Conservation (phyloP, 2,888 invertebrate genomes). For the Tupiocoris notatus region DNA sequence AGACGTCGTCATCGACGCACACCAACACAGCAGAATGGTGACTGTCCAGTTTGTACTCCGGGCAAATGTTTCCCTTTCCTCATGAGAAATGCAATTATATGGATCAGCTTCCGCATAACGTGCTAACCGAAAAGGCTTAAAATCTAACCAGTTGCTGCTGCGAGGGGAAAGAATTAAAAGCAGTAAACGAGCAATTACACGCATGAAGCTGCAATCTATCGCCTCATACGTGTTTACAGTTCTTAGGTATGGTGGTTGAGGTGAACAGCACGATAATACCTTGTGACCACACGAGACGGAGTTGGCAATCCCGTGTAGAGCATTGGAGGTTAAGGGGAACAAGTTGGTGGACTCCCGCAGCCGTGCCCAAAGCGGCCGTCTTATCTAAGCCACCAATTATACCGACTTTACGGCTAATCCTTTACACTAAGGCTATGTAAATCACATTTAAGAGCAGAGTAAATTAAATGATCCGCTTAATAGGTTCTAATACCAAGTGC, state of each 20-base stretch:
- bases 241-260: background rate
- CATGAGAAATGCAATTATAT: too few species aligned
- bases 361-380: background rate
- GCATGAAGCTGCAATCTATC: too few species aligned
- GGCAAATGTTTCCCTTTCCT: too few species aligned
- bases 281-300: conserved; percentile 13
- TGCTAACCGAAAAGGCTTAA: too few species aligned
- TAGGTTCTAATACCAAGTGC: background rate
- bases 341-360: background rate
- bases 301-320: background rate
- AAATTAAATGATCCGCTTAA: background rate
- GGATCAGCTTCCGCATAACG: too few species aligned
- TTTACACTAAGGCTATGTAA: conserved; percentile 15
- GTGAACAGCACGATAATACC: conserved; percentile 17
- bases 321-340: conserved; percentile 3
- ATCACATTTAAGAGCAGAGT: conserved; percentile 16
- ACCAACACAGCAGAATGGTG: too few species aligned
- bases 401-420: conserved; percentile 28
- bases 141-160: too few species aligned
- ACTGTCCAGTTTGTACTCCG: too few species aligned
- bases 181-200: too few species aligned
- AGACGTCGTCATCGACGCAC: too few species aligned
- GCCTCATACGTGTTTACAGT: too few species aligned
- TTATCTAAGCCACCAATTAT: conserved; percentile 29
- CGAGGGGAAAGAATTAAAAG: too few species aligned